Conservation (phyloP, 35 echinoderm and acorn worm species). For the Acanthaster planci region DNA sequence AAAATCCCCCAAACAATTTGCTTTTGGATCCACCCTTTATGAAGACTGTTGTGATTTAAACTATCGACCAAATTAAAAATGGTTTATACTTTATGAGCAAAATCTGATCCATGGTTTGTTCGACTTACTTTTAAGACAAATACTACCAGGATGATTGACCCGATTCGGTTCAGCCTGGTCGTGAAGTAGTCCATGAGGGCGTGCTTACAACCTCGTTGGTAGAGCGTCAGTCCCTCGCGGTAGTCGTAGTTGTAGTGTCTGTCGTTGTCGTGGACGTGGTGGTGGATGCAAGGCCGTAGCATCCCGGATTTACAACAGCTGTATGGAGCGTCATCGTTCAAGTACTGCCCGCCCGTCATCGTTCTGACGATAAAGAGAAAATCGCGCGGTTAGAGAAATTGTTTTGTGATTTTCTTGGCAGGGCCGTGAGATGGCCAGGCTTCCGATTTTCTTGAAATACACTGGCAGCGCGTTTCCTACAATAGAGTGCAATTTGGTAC, state of each 20-base stretch:
- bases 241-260: slow-evolving; percentile 85
- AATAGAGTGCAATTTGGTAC: no score
- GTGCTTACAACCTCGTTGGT: slow-evolving; percentile 63
- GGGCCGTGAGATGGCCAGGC: no score
- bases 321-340: slow-evolving; percentile 93
- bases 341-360: slow-evolving; percentile 72
- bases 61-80: no score
- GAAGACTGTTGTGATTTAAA: no score
- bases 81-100: no score
- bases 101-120: no score
- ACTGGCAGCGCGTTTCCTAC: no score
- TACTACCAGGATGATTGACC: slow-evolving; percentile 36
- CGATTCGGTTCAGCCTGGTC: slow-evolving; percentile 50
- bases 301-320: slow-evolving; percentile 67
- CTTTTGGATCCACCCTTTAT: no score
- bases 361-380: slow-evolving; percentile 49
- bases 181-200: slow-evolving; percentile 82
- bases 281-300: slow-evolving; percentile 80
- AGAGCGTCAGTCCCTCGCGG: slow-evolving; percentile 54
- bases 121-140: slow-evolving; percentile 69
- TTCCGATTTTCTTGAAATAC: no score
- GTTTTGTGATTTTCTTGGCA: no score
- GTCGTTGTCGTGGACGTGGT: slow-evolving; percentile 80
- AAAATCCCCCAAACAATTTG: no score
- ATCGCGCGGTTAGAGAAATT: neutral